Evolutionary conservation across 1,140 invertebrate species (phyloP).

Genomic region (Psix sp.): DNA sequence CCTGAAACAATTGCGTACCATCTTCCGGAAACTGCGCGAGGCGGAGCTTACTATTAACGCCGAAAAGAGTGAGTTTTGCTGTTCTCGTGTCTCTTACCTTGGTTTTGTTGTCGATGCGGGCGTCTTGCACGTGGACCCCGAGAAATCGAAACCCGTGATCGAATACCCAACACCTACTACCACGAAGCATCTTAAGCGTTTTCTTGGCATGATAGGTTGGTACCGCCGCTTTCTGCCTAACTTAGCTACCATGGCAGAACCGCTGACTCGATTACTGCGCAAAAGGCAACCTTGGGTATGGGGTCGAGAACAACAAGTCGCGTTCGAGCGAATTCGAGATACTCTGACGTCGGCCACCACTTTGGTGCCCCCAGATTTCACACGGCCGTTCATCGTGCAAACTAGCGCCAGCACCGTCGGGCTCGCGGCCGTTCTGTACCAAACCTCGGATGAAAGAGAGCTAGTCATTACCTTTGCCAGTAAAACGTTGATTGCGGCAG

Average conservation of each 20-base stretch:
- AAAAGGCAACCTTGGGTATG: conserved; percentile 4
- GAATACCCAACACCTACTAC: conserved; percentile 40
- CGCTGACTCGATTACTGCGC: conserved; percentile 3
- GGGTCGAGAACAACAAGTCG: not conserved
- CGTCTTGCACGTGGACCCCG: conserved; percentile 14
- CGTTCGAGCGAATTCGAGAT: not conserved
- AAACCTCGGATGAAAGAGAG: conserved; percentile 10
- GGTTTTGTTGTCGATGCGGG: conserved; percentile 5
- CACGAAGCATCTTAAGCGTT: conserved; percentile 33
- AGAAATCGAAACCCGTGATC: conserved; percentile 11
- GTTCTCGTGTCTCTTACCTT: conserved; percentile 20
- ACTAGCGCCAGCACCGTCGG: conserved; percentile 1
- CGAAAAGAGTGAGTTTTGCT: conserved; percentile 3
- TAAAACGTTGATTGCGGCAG: not conserved
- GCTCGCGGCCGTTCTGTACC: not conserved
- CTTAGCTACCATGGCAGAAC: conserved; percentile 41
- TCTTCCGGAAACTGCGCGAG: not conserved
- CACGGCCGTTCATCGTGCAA: not conserved
- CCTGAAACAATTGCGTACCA: conserved; percentile 14
- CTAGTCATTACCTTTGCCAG: conserved; percentile 33
- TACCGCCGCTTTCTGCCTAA: conserved; percentile 68
- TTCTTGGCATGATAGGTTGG: conserved; percentile 64
- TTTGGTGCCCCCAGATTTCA: conserved; percentile 7
- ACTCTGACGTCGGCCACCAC: not conserved
- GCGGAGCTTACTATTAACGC: conserved; percentile 15